phyloP scores from a whole-genome alignment of 2,888 invertebrate species.

The Seira sanloemensis region DNA sequence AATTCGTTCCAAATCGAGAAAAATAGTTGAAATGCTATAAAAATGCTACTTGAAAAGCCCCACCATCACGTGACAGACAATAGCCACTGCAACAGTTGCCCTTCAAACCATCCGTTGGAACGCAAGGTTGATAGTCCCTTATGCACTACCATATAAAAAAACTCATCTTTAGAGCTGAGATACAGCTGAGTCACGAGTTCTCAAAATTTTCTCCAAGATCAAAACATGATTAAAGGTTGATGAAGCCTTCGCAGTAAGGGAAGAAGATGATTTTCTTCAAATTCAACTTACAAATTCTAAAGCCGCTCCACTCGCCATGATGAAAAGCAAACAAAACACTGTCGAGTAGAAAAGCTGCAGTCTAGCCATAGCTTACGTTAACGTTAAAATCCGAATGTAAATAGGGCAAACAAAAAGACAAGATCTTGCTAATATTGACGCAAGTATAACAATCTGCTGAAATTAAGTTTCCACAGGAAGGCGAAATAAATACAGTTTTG shows the following conservation, averaged over 20 bases:
- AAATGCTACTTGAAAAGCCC: too few species aligned
- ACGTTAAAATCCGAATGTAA: neutral
- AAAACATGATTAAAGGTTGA: too few species aligned
- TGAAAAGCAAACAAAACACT: conserved; percentile 57
- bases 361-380: conserved; percentile 17
- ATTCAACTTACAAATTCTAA: conserved; percentile 55
- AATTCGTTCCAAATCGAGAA: too few species aligned
- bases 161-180: neutral
- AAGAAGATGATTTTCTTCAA: neutral
- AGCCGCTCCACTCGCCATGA: conserved; percentile 40
- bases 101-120: conserved; percentile 62
- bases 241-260: too few species aligned
- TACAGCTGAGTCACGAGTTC: conserved; percentile 1
- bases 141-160: conserved; percentile 57
- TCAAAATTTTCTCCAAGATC: neutral
- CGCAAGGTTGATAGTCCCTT: conserved; percentile 60
- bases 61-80: conserved; percentile 54
- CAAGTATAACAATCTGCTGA: too few species aligned
- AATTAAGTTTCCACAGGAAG: neutral
- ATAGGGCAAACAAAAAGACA: neutral
- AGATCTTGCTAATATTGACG: neutral
- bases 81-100: conserved; percentile 69
- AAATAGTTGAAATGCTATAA: too few species aligned
- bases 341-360: neutral
- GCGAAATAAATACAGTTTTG: neutral